phyloP scores from a whole-genome alignment of 2,888 invertebrate genomes.

The Brachyptera putata region DNA sequence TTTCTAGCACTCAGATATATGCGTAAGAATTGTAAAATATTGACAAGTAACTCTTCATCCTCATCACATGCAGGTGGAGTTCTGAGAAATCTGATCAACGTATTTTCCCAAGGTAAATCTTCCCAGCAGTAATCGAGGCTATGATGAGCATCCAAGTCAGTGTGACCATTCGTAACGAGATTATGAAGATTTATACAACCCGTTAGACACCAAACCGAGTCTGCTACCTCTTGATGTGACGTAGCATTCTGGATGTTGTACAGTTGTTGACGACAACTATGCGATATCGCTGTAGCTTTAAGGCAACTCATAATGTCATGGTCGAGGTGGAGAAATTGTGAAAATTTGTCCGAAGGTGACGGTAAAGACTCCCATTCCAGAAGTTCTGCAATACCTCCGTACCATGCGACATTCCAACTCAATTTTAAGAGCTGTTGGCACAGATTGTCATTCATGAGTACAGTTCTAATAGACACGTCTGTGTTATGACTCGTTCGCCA shows the following conservation, averaged over 20 bases:
- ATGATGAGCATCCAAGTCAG: background rate
- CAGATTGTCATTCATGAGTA: constrained; percentile 41
- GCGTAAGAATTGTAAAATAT: constrained; percentile 46
- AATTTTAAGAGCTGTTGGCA: constrained; percentile 44
- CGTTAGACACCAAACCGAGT: constrained; percentile 53
- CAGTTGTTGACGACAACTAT: constrained; percentile 52
- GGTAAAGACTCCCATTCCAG: constrained; percentile 36
- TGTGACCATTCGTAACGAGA: constrained; percentile 37
- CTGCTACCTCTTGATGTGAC: constrained; percentile 54
- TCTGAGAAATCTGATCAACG: constrained; percentile 56
- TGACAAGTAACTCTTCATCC: constrained; percentile 56
- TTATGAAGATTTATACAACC: constrained; percentile 51
- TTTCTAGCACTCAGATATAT: constrained; percentile 26
- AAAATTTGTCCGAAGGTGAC: constrained; percentile 35
- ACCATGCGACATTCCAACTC: constrained; percentile 47
- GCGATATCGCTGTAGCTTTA: constrained; percentile 51
- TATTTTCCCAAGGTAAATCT: constrained; percentile 58
- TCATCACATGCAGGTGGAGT: constrained; percentile 61
- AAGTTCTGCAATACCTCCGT: constrained; percentile 43
- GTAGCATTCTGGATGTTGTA: constrained; percentile 60
- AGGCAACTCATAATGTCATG: constrained; percentile 50
- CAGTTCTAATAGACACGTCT: constrained; percentile 40
- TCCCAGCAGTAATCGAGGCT: constrained; percentile 13
- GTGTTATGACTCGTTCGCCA: constrained; percentile 47
- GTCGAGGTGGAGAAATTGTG: constrained; percentile 40